Percentiles rank a stretch among this genome's conserved stretches.
phyloP scores from a whole-genome alignment of 2,797 vertebrate species.

The Pangasius larnaudii region DNA sequence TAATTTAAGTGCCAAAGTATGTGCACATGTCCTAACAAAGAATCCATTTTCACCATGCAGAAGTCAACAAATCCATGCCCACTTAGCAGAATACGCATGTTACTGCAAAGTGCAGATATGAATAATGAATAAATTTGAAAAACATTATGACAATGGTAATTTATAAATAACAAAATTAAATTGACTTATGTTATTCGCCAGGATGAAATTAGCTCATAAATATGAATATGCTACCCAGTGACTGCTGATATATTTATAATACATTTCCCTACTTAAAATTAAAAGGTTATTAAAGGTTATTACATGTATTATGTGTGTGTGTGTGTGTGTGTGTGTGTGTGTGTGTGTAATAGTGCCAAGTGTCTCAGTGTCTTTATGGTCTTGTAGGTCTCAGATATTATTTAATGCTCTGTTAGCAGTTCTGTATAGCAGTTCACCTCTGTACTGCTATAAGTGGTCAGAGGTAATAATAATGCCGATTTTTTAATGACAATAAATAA shows the following conservation, averaged over 20 bases:
- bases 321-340: not conserved
- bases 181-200: not conserved
- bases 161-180: not conserved
- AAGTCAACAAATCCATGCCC: constrained; percentile 64
- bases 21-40: constrained; percentile 58
- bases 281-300: not conserved
- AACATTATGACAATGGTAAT: constrained; percentile 12
- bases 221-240: not conserved
- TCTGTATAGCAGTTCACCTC: not conserved
- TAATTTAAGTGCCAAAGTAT: constrained; percentile 62
- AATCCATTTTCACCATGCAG: constrained; percentile 46
- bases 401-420: not conserved
- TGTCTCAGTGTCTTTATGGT: not conserved
- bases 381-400: not conserved
- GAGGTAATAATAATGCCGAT: not conserved
- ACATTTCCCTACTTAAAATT: not conserved
- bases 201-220: constrained; percentile 1
- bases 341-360: not conserved
- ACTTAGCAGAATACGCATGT: constrained; percentile 25
- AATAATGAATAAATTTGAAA: constrained; percentile 23
- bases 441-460: not conserved
- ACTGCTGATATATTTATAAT: not conserved
- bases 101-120: constrained; percentile 13
- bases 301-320: not conserved
- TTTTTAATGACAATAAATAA: not conserved